These are phyloP conservation scores for Panonychus citri DNA, from an alignment of 1,140 invertebrate genomes.

Conservation along the genomic window DNA sequence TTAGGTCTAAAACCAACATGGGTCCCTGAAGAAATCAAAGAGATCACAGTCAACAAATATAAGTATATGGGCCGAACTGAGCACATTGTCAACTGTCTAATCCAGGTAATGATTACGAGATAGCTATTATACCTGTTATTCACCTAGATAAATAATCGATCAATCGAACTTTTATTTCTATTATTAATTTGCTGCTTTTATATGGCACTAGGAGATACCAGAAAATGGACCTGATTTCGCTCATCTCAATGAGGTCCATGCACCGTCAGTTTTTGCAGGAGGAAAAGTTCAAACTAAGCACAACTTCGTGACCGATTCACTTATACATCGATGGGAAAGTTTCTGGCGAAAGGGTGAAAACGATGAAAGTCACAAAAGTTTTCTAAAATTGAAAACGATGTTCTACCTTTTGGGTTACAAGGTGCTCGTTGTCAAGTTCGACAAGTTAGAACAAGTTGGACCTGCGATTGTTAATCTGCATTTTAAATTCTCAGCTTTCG, in stretches of 20 bases:
- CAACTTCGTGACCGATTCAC: not conserved
- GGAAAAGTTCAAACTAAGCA: constrained; percentile 20
- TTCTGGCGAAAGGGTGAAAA: not conserved
- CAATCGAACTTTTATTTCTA: not conserved
- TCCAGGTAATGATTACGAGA: no score
- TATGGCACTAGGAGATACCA: constrained; percentile 56
- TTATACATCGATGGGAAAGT: not conserved
- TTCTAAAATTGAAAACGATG: not conserved
- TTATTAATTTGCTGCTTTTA: not conserved
- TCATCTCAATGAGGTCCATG: constrained; percentile 51
- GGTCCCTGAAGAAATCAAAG: constrained; percentile 32
- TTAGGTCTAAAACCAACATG: constrained; percentile 35
- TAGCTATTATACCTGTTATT: not conserved
- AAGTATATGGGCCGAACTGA: constrained; percentile 41
- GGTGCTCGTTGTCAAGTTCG: not conserved
- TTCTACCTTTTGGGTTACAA: not conserved
- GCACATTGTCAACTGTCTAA: constrained; percentile 37
- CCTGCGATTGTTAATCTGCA: constrained; percentile 29
- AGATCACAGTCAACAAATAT: constrained; percentile 34
- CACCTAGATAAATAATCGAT: not conserved
- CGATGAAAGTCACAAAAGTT: not conserved
- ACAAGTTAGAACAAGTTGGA: constrained; percentile 22
- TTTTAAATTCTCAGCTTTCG: constrained; percentile 33
- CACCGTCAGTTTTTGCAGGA: constrained; percentile 32
- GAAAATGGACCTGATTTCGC: constrained; percentile 70